Base-by-base conservation (phyloP, 2,797 vertebrate species). In the Fratercula arctica region DNA sequence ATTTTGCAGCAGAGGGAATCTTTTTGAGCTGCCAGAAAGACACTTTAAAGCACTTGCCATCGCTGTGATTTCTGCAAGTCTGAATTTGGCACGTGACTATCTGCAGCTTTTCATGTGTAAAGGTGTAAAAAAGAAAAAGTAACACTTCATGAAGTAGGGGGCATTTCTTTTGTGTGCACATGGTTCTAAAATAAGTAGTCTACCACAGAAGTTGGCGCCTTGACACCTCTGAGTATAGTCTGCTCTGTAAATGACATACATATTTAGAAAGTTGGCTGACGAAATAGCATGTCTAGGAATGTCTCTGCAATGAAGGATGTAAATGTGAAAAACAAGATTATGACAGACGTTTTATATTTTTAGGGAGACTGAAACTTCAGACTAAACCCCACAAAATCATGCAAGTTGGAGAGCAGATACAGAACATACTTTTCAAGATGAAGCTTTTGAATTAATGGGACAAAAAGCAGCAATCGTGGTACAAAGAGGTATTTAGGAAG, bases 251-350 rank as follows among this genome's bases (percentile, higher is more conserved):
- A 39, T 89, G 91, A 87, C 82, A 64, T 13, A 26, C n/a, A 7
- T 31, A 50, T 77, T 92, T 68, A 61, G 89, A 57, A 77, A 91
- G 68, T 6, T 94, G 94, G 92, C 95, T 93, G 89, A 33, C 68
- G 94, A 73, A 96, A 85, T 23, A 77, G 72, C 78, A 35, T 75
- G 85, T 96, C 85, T 88, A 88, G 95, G 87, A 94, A 81, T 78
- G 80, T 51, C 66, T 70, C 56, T 72, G 70, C 85, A 17, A 18
- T 33, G 50, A 67, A 25, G 39, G 85, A 24, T 95, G 66, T n/a
- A 79, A 80, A 77, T 82, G 81, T 73, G 84, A 20, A 76, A 50
- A 94, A 46, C 68, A 77, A 72, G 83, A 24, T 46, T 75, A 54
- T 74, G 64, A 46, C 82, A 95, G 91, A 50, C 54, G 4, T 31